phyloP scores from a whole-genome alignment of 2,888 invertebrate species.

The Microctonus aethiopoides region DNA sequence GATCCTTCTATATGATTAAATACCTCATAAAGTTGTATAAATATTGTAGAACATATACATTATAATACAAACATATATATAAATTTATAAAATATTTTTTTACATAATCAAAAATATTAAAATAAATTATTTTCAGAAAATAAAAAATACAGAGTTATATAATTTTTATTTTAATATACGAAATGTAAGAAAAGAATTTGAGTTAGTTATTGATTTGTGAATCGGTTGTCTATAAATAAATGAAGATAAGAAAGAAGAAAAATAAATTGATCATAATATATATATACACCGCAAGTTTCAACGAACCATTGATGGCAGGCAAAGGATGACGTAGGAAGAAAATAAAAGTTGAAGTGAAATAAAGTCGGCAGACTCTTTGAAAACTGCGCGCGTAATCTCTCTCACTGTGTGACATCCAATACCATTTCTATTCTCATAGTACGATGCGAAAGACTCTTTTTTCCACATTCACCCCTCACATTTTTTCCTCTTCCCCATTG shows the following conservation, averaged over 20 bases:
- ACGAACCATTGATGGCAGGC: background rate
- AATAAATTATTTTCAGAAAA: background rate
- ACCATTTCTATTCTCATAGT: conserved; percentile 49
- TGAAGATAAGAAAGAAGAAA: background rate
- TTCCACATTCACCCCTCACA: conserved; percentile 35
- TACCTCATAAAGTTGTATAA: conserved; percentile 8
- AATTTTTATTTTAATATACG: background rate
- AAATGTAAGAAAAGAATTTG: background rate
- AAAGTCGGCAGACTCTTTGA: conserved; percentile 50
- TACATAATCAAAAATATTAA: background rate
- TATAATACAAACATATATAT: too few relatives aligned
- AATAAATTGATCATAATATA: background rate
- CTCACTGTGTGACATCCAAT: conserved; percentile 59
- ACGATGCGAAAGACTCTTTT: conserved; percentile 24
- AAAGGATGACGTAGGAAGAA: background rate
- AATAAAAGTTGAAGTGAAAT: conserved; percentile 13
- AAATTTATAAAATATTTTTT: too few relatives aligned
- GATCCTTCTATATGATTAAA: conserved; percentile 11
- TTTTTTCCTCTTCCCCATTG: conserved; percentile 35
- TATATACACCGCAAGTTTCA: background rate
- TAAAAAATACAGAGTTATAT: too few relatives aligned
- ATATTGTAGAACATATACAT: background rate
- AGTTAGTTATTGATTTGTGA: background rate
- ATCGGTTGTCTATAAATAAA: background rate
- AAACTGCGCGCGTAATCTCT: conserved; percentile 59